phyloP scores from a whole-genome alignment of 1,140 invertebrate species.

The Brachionus manjavacas region DNA sequence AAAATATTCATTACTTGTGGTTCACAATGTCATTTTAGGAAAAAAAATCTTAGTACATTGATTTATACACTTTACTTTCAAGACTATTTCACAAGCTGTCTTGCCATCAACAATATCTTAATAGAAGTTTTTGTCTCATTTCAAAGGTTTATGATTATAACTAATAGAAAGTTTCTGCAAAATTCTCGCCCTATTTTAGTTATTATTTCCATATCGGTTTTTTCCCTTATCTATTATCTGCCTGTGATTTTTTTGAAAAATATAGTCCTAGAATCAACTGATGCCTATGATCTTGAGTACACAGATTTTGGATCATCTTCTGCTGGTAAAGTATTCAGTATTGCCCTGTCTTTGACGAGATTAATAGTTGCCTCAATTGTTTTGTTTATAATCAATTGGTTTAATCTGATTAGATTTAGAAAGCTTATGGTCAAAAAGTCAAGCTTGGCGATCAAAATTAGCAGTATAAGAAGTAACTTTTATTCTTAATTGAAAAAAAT shows the following conservation, averaged over 20 bases:
- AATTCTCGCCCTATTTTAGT: neutral
- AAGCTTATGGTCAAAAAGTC: neutral
- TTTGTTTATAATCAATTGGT: conserved; percentile 12
- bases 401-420: neutral
- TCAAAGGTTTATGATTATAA: neutral
- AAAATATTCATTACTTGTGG: neutral
- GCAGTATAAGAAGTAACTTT: neutral
- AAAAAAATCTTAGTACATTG: neutral
- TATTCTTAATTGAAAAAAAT: neutral
- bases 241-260: neutral
- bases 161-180: neutral
- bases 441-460: neutral
- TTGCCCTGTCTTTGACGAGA: neutral
- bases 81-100: neutral
- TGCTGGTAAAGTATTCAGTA: neutral
- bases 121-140: conserved; percentile 18
- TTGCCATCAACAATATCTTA: neutral
- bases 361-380: neutral
- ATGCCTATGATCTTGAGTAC: neutral
- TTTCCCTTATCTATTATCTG: neutral
- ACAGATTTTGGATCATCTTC: neutral
- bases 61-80: neutral
- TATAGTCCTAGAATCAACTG: neutral
- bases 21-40: neutral
- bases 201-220: neutral